Evolutionary conservation across 2,113 vertebrate genomes (phyloP).

Genomic region (Paramisgurnus dabryanus): DNA sequence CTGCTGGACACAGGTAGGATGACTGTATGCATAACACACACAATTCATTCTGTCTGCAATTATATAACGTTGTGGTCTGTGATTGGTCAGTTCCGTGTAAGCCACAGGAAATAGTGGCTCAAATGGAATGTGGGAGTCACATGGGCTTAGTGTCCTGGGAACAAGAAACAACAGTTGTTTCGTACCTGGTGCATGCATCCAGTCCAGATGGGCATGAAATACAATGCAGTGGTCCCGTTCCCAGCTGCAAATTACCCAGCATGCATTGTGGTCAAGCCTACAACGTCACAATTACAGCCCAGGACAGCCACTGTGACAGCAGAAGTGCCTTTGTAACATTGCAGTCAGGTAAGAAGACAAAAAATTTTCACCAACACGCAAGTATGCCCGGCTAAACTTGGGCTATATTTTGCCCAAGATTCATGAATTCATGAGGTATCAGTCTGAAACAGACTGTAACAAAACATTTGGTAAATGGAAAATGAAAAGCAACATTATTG

Average conservation of each 20-base stretch:
- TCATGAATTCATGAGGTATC: too few species aligned
- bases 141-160: constrained; percentile 71
- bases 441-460: too few species aligned
- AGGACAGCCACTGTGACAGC: constrained; percentile 69
- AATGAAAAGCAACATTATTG: not conserved
- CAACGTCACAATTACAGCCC: constrained; percentile 70
- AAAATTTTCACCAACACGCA: not conserved
- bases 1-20: constrained; percentile 64
- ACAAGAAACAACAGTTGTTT: constrained; percentile 52
- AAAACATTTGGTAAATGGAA: too few species aligned
- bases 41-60: not conserved
- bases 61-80: constrained; percentile 12
- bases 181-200: constrained; percentile 65
- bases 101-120: constrained; percentile 59
- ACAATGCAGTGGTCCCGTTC: constrained; percentile 57
- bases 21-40: not conserved
- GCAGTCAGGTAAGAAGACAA: constrained; percentile 64
- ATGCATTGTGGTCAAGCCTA: constrained; percentile 75
- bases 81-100: constrained; percentile 66
- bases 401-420: too few species aligned
- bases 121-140: constrained; percentile 63
- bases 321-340: constrained; percentile 54
- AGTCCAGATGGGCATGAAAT: constrained; percentile 63
- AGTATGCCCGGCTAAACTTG: too few species aligned
- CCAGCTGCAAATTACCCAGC: constrained; percentile 61